Evolutionary conservation across 2,888 invertebrate genomes (phyloP).

Genomic region (Rosalia funebris): DNA sequence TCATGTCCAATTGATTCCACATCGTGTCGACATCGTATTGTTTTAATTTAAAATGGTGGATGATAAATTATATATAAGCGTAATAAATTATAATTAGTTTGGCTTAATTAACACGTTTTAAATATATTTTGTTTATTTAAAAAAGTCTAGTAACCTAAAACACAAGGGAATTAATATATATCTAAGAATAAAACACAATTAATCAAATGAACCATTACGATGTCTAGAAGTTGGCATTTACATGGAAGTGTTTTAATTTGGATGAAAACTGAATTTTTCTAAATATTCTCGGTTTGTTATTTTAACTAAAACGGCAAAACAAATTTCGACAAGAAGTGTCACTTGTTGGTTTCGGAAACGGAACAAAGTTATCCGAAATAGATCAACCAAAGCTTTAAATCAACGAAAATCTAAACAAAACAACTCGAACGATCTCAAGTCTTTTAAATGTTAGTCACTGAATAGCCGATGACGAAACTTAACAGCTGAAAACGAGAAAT

Average conservation of each 20-base stretch:
- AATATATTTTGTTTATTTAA: not conserved
- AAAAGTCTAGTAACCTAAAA: too few relatives aligned
- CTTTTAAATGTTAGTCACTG: not conserved
- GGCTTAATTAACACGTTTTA: constrained; percentile 2
- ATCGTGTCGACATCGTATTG: not conserved
- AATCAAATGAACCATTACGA: too few relatives aligned
- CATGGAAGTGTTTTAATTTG: too few relatives aligned
- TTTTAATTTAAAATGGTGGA: not conserved
- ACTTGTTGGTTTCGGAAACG: too few relatives aligned
- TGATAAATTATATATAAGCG: not conserved
- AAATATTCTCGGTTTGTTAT: too few relatives aligned
- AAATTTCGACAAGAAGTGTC: too few relatives aligned
- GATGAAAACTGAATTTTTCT: too few relatives aligned
- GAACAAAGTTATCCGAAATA: too few relatives aligned
- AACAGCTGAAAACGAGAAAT: not conserved
- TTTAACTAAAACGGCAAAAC: too few relatives aligned
- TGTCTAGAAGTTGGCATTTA: too few relatives aligned
- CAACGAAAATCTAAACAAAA: constrained; percentile 1
- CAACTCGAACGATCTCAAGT: not conserved
- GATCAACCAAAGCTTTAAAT: not conserved
- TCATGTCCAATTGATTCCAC: not conserved
- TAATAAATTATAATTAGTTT: constrained; percentile 24
- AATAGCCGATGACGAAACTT: not conserved
- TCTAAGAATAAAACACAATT: too few relatives aligned
- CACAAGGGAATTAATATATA: too few relatives aligned